Base-by-base conservation (phyloP, 92 coral and sea anemone genomes). In the Montipora capitata region DNA sequence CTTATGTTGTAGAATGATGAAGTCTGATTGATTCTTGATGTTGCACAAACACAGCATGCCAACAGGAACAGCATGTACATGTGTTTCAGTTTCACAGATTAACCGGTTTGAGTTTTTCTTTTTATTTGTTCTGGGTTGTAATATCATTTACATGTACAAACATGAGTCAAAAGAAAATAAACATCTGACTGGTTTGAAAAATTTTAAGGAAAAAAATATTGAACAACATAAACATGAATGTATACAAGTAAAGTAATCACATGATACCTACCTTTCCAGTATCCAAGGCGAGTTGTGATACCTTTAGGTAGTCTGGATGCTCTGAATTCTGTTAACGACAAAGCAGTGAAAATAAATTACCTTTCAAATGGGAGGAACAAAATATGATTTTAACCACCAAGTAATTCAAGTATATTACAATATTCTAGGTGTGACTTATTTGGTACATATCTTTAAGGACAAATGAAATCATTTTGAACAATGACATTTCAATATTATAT, bases 271-370 rank as follows among this genome's bases (percentile, higher is more conserved):
- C 79, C 82, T 88, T 88, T 81, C 92, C 91, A 87, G 45, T 57
- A 79, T 69, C 86, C 91, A 68, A 87, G 84, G 51, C 86, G 85
- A 35, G 72, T 88, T 77, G 71, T 78, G 20, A 88, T 63, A 57
- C 87, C 78, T 76, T 63, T 73, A 7, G 87, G 92, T 48, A 81
- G 77, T 68, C 87, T 72, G 63, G 79, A 68, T 68, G 77, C 77
- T 70, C 76, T 82, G 68, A 82, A 82, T 70, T 82, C 87, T 67
- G 76, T 74, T 20, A 52, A 83, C 35, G 40, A 54, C 10, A 73
- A 56, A 4, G 5, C 7, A 27, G n/a, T 13, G 74, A 17, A 72
- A 83, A 57, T 13, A 27, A 57, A 0, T 15, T 15, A 61, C 27
- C n/a, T 20, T 48, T 48, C 5, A 43, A 5, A 7, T 14, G 35